Evolutionary conservation across 2,888 invertebrate genomes (phyloP).

Genomic region (Cordilura impudica): DNA sequence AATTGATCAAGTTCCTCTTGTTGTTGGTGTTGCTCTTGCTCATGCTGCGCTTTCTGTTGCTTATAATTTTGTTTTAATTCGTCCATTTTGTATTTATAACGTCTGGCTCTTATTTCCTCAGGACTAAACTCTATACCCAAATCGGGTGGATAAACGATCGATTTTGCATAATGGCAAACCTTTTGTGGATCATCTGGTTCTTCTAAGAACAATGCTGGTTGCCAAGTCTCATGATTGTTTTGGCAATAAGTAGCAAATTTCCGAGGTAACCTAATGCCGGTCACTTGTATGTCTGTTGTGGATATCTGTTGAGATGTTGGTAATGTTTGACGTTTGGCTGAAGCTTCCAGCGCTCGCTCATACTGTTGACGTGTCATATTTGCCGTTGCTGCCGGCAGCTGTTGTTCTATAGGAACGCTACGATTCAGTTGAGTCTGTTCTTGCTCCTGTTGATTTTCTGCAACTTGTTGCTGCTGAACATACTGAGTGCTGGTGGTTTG

Average conservation of each 20-base stretch:
- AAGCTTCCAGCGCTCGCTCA: constrained; percentile 61
- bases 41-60: constrained; percentile 1
- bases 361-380: constrained; percentile 61
- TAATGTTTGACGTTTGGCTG: constrained; percentile 32
- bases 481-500: constrained; percentile 21
- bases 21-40: constrained; percentile 45
- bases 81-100: constrained; percentile 66
- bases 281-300: constrained; percentile 59
- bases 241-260: constrained; percentile 74
- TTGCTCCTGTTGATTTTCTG: constrained; percentile 57
- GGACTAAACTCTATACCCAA: constrained; percentile 75
- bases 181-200: constrained; percentile 76
- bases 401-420: constrained; percentile 64
- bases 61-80: constrained; percentile 34
- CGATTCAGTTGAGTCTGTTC: constrained; percentile 16
- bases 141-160: constrained; percentile 74
- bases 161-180: constrained; percentile 76
- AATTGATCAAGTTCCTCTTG: constrained; percentile 2
- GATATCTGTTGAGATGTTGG: constrained; percentile 49
- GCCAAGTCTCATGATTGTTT: constrained; percentile 77
- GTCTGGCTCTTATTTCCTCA: constrained; percentile 74
- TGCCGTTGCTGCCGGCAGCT: constrained; percentile 63
- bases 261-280: constrained; percentile 72
- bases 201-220: constrained; percentile 76
- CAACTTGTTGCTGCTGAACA: constrained; percentile 35